These are phyloP conservation scores for Drosophila prostipennis DNA, from an alignment of 2,888 invertebrate genomes.

Conservation along the genomic window DNA sequence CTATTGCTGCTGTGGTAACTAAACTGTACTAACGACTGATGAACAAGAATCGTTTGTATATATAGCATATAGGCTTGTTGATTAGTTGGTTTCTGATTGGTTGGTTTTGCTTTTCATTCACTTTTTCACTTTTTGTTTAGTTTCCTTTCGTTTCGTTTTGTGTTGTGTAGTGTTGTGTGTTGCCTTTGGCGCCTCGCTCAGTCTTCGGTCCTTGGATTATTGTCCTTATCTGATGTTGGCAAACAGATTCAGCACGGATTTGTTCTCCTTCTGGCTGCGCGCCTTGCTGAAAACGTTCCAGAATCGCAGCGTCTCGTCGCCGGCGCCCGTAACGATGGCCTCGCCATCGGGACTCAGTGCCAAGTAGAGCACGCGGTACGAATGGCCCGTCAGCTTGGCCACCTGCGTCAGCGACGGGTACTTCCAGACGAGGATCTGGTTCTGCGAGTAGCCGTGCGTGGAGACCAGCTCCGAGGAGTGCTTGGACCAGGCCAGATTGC, in stretches of 20 bases:
- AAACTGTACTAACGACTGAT: constrained; percentile 11
- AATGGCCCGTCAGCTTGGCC: constrained; percentile 98
- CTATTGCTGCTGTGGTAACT: constrained; percentile 21
- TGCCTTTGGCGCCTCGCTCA: constrained; percentile 73
- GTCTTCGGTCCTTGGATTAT: constrained; percentile 44
- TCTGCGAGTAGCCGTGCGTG: constrained; percentile 99
- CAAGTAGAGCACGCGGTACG: constrained; percentile 96
- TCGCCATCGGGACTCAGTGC: constrained; percentile 99
- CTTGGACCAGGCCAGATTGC: constrained; percentile 99
- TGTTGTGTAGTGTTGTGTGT: constrained; percentile 25
- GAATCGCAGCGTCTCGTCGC: constrained; percentile 98
- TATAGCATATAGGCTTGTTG: constrained; percentile 3
- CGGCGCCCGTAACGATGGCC: constrained; percentile 99
- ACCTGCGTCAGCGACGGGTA: constrained; percentile 98
- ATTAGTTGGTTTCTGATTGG: constrained; percentile 35
- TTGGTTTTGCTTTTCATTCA: constrained; percentile 19
- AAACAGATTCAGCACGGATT: constrained; percentile 96
- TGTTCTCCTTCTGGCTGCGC: constrained; percentile 95
- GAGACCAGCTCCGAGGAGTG: constrained; percentile 98
- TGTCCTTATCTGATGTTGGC: constrained; percentile 90
- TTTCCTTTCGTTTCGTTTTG: too few relatives aligned
- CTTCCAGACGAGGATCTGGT: constrained; percentile 99
- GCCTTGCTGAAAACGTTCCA: constrained; percentile 99
- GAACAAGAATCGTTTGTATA: constrained; percentile 8
- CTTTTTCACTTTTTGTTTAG: not conserved